Percentiles rank a stretch among this genome's conserved stretches.
phyloP scores from a whole-genome alignment of 2,888 invertebrate genomes.

The Meganola albula region DNA sequence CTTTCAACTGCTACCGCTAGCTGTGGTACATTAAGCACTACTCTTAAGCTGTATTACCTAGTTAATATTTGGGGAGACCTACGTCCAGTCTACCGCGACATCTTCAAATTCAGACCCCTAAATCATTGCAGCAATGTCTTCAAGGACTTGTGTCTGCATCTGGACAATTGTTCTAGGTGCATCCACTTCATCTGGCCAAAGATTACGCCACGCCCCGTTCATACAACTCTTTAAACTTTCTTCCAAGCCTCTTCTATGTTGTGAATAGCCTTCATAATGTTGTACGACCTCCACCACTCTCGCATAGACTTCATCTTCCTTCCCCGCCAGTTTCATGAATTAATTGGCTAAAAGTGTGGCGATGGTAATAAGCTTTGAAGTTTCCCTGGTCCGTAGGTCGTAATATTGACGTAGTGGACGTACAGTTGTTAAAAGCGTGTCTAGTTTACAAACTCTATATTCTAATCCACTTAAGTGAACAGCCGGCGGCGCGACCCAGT shows the following conservation, averaged over 20 bases:
- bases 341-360: conserved; percentile 13
- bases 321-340: conserved; percentile 17
- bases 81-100: conserved; percentile 18
- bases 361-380: conserved; percentile 3
- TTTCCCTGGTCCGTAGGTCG: conserved; percentile 5
- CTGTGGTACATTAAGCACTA: no score
- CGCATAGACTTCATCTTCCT: conserved; percentile 19
- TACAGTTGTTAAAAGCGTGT: no score
- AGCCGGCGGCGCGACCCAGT: conserved; percentile 25
- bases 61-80: no score
- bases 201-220: conserved; percentile 14
- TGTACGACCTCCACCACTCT: conserved; percentile 19
- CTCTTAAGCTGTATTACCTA: no score
- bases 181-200: conserved; percentile 9
- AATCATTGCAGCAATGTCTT: conserved; percentile 17
- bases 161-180: conserved; percentile 10
- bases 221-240: conserved; percentile 9
- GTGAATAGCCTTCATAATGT: conserved; percentile 19
- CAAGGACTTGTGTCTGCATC: conserved; percentile 14
- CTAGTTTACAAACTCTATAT: no score
- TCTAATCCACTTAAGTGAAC: no score
- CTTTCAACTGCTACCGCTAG: no score
- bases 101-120: conserved; percentile 19
- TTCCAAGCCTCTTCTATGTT: conserved; percentile 8
- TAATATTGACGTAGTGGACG: conserved; percentile 3